Conservation (phyloP, 2,797 vertebrate species). For the Gymnocypris eckloni region DNA sequence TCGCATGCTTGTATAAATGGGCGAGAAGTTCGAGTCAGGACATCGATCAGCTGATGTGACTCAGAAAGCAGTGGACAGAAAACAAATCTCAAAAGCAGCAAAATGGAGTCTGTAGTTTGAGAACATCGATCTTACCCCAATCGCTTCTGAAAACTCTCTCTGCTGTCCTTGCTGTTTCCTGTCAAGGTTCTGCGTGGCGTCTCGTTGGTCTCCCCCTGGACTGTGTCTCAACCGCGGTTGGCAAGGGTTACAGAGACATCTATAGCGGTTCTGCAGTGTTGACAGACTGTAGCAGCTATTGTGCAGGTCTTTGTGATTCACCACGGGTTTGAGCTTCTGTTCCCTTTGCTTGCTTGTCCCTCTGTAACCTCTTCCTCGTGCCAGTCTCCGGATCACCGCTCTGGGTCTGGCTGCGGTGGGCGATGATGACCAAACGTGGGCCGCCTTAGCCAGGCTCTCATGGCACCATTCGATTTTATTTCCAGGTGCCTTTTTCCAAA, state of each 20-base stretch:
- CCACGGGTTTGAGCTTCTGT: constrained; percentile 16
- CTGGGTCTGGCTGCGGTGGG: constrained; percentile 24
- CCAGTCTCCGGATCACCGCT: constrained; percentile 31
- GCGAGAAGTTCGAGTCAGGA: not conserved
- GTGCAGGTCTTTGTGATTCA: constrained; percentile 15
- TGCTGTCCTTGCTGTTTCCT: not conserved
- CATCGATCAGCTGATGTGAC: not conserved
- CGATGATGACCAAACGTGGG: constrained; percentile 9
- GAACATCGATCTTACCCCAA: constrained; percentile 28
- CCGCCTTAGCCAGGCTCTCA: not conserved
- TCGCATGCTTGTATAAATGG: not conserved
- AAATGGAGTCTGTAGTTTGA: not conserved
- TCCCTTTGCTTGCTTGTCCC: constrained; percentile 9
- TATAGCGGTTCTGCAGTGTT: not conserved
- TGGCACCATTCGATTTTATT: constrained; percentile 39
- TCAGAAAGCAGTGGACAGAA: not conserved
- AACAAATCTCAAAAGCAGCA: not conserved
- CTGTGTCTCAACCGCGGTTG: constrained; percentile 7
- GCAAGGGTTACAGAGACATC: constrained; percentile 26
- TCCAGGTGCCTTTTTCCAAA: constrained; percentile 36
- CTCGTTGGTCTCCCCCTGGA: constrained; percentile 10
- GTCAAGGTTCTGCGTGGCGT: not conserved
- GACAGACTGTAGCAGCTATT: constrained; percentile 8
- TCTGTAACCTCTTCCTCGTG: constrained; percentile 12
- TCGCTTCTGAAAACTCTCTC: constrained; percentile 4